Evolutionary conservation across 2,113 vertebrate genomes (phyloP).

Genomic region (Xenus cinereus): DNA sequence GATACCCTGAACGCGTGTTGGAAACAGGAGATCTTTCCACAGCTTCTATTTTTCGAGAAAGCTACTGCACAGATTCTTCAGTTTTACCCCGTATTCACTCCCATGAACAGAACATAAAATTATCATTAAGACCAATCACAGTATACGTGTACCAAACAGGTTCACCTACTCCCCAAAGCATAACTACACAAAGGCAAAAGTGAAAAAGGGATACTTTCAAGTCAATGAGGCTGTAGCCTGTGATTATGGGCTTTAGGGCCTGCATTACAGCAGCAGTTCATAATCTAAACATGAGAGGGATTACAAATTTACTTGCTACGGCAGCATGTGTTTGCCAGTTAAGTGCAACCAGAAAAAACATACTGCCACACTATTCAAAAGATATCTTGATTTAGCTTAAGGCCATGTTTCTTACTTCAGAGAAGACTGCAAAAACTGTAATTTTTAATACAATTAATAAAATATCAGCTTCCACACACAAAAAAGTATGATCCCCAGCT

Average conservation of each 20-base stretch:
- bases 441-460: constrained; percentile 30
- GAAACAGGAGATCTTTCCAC: not conserved
- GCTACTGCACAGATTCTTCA: not conserved
- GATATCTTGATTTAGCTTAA: constrained; percentile 63
- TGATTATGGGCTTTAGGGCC: constrained; percentile 34
- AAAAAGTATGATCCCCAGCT: not conserved
- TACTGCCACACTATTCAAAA: constrained; percentile 41
- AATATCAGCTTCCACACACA: not conserved
- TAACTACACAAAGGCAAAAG: not conserved
- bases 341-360: constrained; percentile 41
- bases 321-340: constrained; percentile 37
- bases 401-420: constrained; percentile 22
- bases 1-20: not conserved
- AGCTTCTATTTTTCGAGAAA: constrained; percentile 16
- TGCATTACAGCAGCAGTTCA: not conserved
- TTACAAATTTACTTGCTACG: constrained; percentile 50
- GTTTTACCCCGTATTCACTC: not conserved
- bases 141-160: not conserved
- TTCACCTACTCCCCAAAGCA: constrained; percentile 15
- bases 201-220: not conserved
- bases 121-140: constrained; percentile 30
- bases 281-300: not conserved
- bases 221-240: not conserved
- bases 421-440: not conserved
- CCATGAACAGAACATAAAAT: not conserved